Conservation (phyloP, 2,888 invertebrate genomes). For the Griposia aprilina region DNA sequence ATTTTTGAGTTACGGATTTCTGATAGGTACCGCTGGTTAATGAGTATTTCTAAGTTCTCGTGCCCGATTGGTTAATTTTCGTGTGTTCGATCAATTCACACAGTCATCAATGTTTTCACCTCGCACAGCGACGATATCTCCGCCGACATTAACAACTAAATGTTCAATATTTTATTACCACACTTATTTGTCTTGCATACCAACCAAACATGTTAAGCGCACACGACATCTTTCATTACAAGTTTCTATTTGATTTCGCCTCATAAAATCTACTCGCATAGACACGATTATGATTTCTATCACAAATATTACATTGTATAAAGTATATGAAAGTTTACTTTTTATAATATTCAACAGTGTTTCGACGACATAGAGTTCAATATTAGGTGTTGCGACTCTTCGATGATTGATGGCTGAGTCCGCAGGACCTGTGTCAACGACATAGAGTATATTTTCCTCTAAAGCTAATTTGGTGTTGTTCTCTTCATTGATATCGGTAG, state of each 20-base stretch:
- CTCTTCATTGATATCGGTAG: slow-evolving; percentile 79
- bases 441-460: slow-evolving; percentile 75
- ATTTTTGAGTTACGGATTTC: neutral
- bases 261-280: slow-evolving; percentile 87
- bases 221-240: slow-evolving; percentile 89
- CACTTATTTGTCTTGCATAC: slow-evolving; percentile 85
- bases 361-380: slow-evolving; percentile 68
- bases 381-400: slow-evolving; percentile 64
- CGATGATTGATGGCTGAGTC: slow-evolving; percentile 66
- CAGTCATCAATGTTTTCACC: slow-evolving; percentile 77
- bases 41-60: slow-evolving; percentile 19
- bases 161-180: slow-evolving; percentile 88
- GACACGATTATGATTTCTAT: slow-evolving; percentile 89
- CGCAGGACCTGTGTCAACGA: slow-evolving; percentile 70
- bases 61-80: slow-evolving; percentile 51
- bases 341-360: slow-evolving; percentile 67
- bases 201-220: slow-evolving; percentile 85
- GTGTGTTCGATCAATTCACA: slow-evolving; percentile 68
- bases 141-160: slow-evolving; percentile 83
- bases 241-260: slow-evolving; percentile 90
- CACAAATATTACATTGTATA: slow-evolving; percentile 87
- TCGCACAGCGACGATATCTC: slow-evolving; percentile 78
- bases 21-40: slow-evolving; percentile 1
- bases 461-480: slow-evolving; percentile 68
- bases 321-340: slow-evolving; percentile 70